These are phyloP conservation scores for Sminthopsis crassicaudata DNA, from an alignment of 2,113 vertebrate genomes.

Conservation along the genomic window DNA sequence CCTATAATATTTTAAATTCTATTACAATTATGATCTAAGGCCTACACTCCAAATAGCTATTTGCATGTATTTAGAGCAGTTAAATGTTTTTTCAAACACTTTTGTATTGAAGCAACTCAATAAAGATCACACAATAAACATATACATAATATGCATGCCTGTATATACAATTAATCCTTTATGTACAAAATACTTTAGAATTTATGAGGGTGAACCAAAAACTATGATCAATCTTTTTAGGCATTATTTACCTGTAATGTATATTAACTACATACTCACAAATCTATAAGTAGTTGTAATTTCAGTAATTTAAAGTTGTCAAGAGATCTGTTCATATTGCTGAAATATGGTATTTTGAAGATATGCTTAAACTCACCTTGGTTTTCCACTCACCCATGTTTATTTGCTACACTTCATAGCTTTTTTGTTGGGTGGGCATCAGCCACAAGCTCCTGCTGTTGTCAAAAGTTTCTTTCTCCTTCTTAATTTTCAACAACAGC, in stretches of 20 bases:
- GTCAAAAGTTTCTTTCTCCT: neutral
- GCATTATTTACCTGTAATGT: neutral
- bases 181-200: neutral
- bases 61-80: neutral
- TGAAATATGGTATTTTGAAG: neutral
- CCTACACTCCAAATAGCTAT: neutral
- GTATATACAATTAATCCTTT: neutral
- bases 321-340: neutral
- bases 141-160: neutral
- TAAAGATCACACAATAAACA: neutral
- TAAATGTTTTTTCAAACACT: neutral
- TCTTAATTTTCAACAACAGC: neutral
- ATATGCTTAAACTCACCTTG: neutral
- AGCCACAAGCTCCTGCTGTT: neutral
- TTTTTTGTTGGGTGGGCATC: neutral
- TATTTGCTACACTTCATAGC: neutral
- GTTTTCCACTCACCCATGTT: neutral
- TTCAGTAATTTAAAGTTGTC: neutral
- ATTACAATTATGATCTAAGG: neutral
- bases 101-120: neutral
- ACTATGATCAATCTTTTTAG: neutral
- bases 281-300: neutral
- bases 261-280: neutral
- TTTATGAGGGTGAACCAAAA: neutral
- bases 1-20: neutral